phyloP scores from a whole-genome alignment of 2,888 invertebrate species.

The Abscondita cerata region DNA sequence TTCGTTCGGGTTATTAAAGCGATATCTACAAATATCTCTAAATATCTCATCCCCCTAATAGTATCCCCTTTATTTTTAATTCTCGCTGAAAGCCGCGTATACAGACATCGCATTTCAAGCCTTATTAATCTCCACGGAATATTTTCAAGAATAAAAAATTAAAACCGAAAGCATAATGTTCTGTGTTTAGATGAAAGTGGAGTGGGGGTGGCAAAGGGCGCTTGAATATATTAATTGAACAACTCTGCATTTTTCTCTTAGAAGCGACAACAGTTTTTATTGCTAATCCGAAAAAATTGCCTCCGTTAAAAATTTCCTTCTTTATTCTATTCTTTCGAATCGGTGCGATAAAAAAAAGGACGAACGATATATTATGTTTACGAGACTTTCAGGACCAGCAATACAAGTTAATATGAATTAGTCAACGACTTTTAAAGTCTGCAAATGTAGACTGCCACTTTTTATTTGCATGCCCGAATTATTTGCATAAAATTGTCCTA shows the following conservation, averaged over 20 bases:
- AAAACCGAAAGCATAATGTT: slow-evolving; percentile 57
- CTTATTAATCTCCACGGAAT: slow-evolving; percentile 58
- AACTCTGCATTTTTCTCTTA: slow-evolving; percentile 57
- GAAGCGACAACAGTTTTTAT: slow-evolving; percentile 56
- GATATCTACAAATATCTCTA: slow-evolving; percentile 34
- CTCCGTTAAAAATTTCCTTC: slow-evolving; percentile 35
- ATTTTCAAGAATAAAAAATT: slow-evolving; percentile 57
- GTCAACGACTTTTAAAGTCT: slow-evolving; percentile 57
- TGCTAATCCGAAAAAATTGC: slow-evolving; percentile 52
- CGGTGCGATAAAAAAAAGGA: slow-evolving; percentile 43
- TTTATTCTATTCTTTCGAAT: slow-evolving; percentile 28
- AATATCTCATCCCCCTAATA: slow-evolving; percentile 38
- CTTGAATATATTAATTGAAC: slow-evolving; percentile 60
- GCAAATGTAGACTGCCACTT: slow-evolving; percentile 57
- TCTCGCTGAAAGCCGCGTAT: slow-evolving; percentile 46
- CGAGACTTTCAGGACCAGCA: slow-evolving; percentile 48
- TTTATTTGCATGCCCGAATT: slow-evolving; percentile 55
- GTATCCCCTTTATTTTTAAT: slow-evolving; percentile 52
- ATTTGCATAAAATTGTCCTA: slow-evolving; percentile 55
- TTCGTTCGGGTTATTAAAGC: slow-evolving; percentile 5
- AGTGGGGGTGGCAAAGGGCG: slow-evolving; percentile 44
- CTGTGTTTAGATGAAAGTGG: slow-evolving; percentile 49
- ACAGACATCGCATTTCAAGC: slow-evolving; percentile 56
- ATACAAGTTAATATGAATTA: slow-evolving; percentile 56
- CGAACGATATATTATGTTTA: slow-evolving; percentile 41